Base-by-base conservation (phyloP, 1,140 invertebrate species). In the Calliopsis andreniformis region DNA sequence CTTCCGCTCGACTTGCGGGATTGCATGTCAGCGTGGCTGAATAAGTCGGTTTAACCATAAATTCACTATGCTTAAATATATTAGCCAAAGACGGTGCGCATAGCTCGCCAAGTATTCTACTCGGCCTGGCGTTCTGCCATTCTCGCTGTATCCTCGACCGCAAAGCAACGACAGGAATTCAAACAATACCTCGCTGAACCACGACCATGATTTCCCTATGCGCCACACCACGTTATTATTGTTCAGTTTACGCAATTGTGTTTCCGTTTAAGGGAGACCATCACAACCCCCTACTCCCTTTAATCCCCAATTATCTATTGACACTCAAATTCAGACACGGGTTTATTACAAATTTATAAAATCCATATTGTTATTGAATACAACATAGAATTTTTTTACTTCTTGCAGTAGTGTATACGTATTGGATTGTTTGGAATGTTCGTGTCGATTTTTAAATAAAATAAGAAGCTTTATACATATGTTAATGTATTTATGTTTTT, bases 41-140 rank as follows among this genome's bases (percentile, higher is more conserved):
- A 62, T 78, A 67, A 80, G 62, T 45, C 51, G 76, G n/a, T n/a
- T 51, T 68, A 68, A 55, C 79, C 76, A 80, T 79, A 79, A 80
- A 80, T 79, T 42, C 47, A 53, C 20, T 58, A 42, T 59, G 56
- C 47, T 69, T 73, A 73, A 75, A 79, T 79, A 75, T 66, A 80
- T 75, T 62, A 55, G 35, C 16, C 63, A 32, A 82, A 67, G 61
- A 53, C 61, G 77, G 53, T 76, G 28, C 64, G 71, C 72, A 80
- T 69, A 85, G 63, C 59, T 58, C 35, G 35, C 80, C 71, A 56
- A 55, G 78, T 70, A 84, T 84, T 84, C 75, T 66, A 85, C 78
- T 80, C 73, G 43, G 43, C 45, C 20, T 85, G 83, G 83, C 81
- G 25, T 45, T 49, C 49, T 83, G 81, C 83, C 83, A 83, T 76